Base-by-base conservation (phyloP, 1,140 invertebrate species). In the Littorina saxatilis region DNA sequence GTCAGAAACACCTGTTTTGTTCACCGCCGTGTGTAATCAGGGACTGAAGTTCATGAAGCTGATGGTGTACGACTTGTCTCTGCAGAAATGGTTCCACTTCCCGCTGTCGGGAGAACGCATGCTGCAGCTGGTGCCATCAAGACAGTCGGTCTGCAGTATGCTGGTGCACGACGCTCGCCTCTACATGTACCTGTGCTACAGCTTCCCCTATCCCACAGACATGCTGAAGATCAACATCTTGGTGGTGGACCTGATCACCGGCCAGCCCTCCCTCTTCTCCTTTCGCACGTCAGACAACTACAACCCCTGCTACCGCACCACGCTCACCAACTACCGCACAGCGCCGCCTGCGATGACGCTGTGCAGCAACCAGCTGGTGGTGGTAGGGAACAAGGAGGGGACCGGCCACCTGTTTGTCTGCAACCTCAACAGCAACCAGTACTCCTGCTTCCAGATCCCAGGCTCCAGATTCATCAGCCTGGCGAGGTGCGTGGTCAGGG, bases 171-270 rank as follows among this genome's bases (percentile, higher is more conserved):
- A 90, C 68, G 87, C 87, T 37, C 84, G 86, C 37, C 81, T 91
- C 17, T 91, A 90, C 78, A 85, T 91, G 85, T 91, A 91, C 68
- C 80, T 91, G 17, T 90, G 89, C 79, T 89, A 89, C 32, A 90
- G 87, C 55, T 90, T 91, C 78, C 91, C 91, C 13, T 91, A 91
- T 76, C 91, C 91, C 17, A 90, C 90, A 27, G 89, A 91, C 75
- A 90, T 91, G 88, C 83, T 90, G 52, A 90, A 90, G 63, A 89
- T 91, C 52, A 90, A 90, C 83, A 89, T 91, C 39, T 85, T 91
- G 39, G 88, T 86, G 17, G 81, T 90, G 43, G 90, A 91, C 82
- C 77, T 91, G 20, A 39, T 89, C 17, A 89, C 87, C 66, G 85
- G 87, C 29, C 85, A 90, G 72, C 86, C 87, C 15, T 82, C 86